Base-by-base conservation (phyloP, 1,140 invertebrate species). In the Dreissena polymorpha region DNA sequence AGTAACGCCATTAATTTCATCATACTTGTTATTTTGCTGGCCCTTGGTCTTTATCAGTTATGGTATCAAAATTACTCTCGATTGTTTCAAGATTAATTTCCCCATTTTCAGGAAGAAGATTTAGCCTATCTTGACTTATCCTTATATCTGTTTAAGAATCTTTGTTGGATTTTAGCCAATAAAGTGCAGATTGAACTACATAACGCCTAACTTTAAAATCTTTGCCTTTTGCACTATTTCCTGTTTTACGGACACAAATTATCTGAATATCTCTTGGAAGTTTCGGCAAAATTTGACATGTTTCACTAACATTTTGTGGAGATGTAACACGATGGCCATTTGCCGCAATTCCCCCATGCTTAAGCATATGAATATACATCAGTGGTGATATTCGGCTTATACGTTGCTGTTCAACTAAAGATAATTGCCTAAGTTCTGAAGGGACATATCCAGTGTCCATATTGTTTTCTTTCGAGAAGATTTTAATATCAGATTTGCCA, bases 401-500 rank as follows among this genome's bases (percentile, higher is more conserved):
- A n/a, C 8, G 51, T n/a, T n/a, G n/a, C n/a, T n/a, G n/a, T n/a
- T n/a, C n/a, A n/a, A n/a, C n/a, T n/a, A n/a, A n/a, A n/a, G 78
- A 57, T 3, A 82, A 13, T 67, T 73, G 23, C 63, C 21, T 25
- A 5, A 85, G 55, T 63, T 83, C 53, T 8, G 18, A 6, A 25
- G 73, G 84, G 18, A 81, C 0, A 27, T 21, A n/a, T 16, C 55
- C 29, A 14, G 84, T 78, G 27, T 85, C 50, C 84, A 85, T 85
- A 10, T 72, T 65, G 53, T 85, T 82, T 73, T 85, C 57, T n/a
- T 6, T n/a, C 21, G 85, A 86, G 65, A 79, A 83, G 60, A 83
- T 79, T 83, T 83, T n/a, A n/a, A n/a, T n/a, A n/a, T n/a, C n/a
- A n/a, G n/a, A n/a, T n/a, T n/a, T n/a, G n/a, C n/a, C n/a, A n/a